phyloP scores from a whole-genome alignment of 2,113 vertebrate species.

The Acrocephalus arundinaceus region DNA sequence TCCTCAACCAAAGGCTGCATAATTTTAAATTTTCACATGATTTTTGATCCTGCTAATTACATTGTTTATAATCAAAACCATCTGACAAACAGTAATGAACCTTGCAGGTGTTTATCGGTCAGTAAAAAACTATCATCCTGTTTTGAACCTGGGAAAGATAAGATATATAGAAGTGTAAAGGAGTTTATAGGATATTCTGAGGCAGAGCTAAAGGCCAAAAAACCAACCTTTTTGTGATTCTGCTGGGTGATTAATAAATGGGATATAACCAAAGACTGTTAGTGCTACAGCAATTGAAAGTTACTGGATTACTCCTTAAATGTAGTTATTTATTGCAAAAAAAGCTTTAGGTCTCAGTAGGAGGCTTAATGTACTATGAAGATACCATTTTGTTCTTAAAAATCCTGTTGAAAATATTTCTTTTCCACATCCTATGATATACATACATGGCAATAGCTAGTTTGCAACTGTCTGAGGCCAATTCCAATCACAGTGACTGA shows the following conservation, averaged over 20 bases:
- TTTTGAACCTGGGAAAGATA: background rate
- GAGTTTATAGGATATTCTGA: background rate
- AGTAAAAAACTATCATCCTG: background rate
- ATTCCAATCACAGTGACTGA: background rate
- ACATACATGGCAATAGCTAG: background rate
- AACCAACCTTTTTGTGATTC: background rate
- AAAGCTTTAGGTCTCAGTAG: background rate
- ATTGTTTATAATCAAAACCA: background rate
- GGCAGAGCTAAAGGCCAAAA: background rate
- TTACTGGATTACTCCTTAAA: background rate
- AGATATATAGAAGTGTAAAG: background rate
- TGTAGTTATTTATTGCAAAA: background rate
- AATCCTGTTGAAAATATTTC: background rate
- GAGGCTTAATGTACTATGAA: background rate
- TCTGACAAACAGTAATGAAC: background rate
- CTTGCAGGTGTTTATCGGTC: background rate
- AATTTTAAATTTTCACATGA: background rate
- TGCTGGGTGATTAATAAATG: background rate
- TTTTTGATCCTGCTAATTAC: background rate
- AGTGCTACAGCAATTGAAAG: background rate
- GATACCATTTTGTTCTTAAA: background rate
- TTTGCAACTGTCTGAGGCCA: background rate
- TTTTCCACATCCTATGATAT: background rate
- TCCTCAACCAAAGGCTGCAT: background rate
- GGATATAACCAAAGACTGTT: background rate